Conservation (phyloP, 2,888 invertebrate species). For the Heliconius sara region DNA sequence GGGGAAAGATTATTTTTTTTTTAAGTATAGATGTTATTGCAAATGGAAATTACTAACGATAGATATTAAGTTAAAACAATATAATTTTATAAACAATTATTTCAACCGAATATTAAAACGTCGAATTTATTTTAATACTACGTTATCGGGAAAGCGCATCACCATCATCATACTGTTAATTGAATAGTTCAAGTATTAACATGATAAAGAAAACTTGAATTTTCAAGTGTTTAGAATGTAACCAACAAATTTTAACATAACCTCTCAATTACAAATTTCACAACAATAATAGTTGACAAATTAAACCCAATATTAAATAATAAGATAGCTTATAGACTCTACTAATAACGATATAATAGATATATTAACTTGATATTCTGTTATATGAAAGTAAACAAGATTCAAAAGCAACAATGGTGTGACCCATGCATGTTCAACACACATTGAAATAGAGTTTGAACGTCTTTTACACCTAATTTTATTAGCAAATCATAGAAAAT, state of each 20-base stretch:
- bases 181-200: not conserved
- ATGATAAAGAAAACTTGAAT: not conserved
- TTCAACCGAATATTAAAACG: not conserved
- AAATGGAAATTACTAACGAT: too few relatives aligned
- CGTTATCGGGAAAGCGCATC: not conserved
- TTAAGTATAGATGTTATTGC: too few relatives aligned
- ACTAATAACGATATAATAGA: not conserved
- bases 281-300: not conserved
- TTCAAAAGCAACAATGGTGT: conserved; percentile 12
- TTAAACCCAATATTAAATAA: not conserved
- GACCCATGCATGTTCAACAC: conserved; percentile 7
- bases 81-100: not conserved
- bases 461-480: not conserved
- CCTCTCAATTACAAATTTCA: not conserved
- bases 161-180: not conserved
- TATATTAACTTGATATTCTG: not conserved
- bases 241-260: conserved; percentile 22
- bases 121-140: not conserved
- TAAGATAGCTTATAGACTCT: not conserved
- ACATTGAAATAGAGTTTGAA: not conserved
- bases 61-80: not conserved
- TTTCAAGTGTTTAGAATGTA: conserved; percentile 5
- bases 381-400: conserved; percentile 12
- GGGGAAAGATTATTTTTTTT: conserved; percentile 54
- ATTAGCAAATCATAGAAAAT: not conserved